Evolutionary conservation across 2,113 vertebrate genomes (phyloP).

Genomic region (Alethe diademata): DNA sequence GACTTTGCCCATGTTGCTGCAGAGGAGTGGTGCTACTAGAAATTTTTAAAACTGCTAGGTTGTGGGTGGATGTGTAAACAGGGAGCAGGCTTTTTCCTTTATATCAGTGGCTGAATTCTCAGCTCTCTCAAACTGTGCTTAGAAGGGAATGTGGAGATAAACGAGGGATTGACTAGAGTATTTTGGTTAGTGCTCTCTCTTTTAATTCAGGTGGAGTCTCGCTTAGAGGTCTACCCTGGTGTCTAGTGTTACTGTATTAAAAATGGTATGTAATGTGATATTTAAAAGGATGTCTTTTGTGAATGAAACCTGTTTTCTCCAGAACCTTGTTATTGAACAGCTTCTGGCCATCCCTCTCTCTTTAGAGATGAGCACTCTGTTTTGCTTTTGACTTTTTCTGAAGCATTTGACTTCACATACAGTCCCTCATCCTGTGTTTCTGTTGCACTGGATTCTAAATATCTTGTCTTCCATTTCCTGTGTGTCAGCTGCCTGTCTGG

Average conservation of each 20-base stretch:
- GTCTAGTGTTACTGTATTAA: neutral
- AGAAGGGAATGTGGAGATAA: neutral
- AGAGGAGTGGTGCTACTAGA: neutral
- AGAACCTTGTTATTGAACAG: neutral
- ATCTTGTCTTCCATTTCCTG: neutral
- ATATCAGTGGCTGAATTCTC: neutral
- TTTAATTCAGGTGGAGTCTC: neutral
- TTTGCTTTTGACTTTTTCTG: neutral
- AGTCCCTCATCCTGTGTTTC: neutral
- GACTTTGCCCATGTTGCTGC: neutral
- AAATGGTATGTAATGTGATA: neutral
- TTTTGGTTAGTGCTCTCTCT: neutral
- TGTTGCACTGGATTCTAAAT: neutral
- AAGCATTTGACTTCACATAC: accelerated
- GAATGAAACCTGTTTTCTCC: neutral
- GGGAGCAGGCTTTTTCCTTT: neutral
- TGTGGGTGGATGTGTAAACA: neutral
- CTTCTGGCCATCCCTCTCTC: neutral
- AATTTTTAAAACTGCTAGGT: neutral
- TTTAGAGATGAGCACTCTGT: neutral
- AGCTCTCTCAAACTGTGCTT: neutral
- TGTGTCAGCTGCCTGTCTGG: neutral
- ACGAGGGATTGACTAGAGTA: neutral
- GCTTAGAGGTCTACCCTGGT: neutral
- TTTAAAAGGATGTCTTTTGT: neutral